Percentiles rank a stretch among this genome's conserved stretches.
phyloP scores from a whole-genome alignment of 2,888 invertebrate genomes.

The Stenchaetothrips biformis region DNA sequence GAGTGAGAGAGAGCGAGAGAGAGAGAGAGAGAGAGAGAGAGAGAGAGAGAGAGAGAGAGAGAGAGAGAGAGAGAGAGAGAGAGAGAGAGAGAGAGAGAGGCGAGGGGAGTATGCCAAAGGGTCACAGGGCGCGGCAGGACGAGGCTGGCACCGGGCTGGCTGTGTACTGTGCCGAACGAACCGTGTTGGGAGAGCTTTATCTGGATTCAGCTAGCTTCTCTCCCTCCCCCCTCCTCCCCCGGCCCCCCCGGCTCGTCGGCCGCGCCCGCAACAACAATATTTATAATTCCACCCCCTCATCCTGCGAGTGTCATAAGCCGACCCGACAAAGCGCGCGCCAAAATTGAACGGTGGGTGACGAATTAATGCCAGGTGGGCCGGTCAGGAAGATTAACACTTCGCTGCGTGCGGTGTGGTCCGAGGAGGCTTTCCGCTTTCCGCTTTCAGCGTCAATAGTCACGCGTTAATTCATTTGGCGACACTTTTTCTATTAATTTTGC shows the following conservation, averaged over 20 bases:
- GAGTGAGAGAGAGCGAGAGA: background rate
- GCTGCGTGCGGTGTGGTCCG: too few species aligned
- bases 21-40: background rate
- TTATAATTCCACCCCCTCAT: background rate
- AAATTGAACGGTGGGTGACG: too few species aligned
- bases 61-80: background rate
- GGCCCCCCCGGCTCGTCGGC: background rate
- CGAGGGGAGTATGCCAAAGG: background rate
- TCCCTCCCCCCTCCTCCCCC: too few species aligned
- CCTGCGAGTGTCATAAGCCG: background rate
- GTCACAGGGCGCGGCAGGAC: background rate
- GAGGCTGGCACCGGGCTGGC: background rate
- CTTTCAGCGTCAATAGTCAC: too few species aligned
- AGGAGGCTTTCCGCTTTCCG: too few species aligned
- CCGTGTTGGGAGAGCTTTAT: background rate
- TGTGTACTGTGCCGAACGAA: constrained; percentile 3
- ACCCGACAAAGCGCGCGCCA: too few species aligned
- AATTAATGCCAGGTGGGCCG: too few species aligned
- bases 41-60: background rate
- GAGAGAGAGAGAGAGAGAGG: background rate
- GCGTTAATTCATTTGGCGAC: too few species aligned
- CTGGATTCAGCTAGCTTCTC: background rate
- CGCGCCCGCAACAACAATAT: background rate
- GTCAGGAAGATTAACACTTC: too few species aligned
- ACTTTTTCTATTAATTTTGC: too few species aligned